Conservation (phyloP, 2,797 vertebrate species). For the Neosalanx taihuensis region DNA sequence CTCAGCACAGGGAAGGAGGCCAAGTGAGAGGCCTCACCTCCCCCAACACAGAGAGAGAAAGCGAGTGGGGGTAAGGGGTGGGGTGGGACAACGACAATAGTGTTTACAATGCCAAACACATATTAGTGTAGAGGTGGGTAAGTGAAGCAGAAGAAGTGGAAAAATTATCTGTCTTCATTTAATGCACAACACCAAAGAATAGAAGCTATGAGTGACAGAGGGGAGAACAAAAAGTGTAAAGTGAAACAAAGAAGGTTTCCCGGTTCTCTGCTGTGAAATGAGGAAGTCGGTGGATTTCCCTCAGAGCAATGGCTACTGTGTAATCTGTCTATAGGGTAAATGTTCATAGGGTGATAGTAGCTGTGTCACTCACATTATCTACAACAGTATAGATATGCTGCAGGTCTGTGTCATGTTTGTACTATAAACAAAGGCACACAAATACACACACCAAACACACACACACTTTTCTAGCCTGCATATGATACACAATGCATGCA, state of each 20-base stretch:
- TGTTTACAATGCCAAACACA: background rate
- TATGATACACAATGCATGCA: background rate
- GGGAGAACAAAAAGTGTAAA: background rate
- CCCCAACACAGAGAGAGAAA: background rate
- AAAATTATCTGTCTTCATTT: too few species aligned
- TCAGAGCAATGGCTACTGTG: conserved; percentile 13
- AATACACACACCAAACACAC: conserved; percentile 1
- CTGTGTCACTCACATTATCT: conserved; percentile 1
- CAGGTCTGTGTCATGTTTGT: background rate
- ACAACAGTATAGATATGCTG: background rate
- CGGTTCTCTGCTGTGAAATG: conserved; percentile 5
- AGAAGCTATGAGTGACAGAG: background rate
- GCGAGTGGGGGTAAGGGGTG: background rate
- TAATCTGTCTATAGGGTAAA: conserved; percentile 19
- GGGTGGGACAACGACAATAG: background rate
- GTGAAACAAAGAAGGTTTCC: conserved; percentile 8
- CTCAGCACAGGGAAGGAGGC: background rate
- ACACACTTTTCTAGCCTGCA: background rate
- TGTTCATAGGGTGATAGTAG: background rate
- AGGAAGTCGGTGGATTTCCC: background rate
- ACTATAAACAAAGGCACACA: background rate
- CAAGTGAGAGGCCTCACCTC: background rate
- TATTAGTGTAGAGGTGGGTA: background rate
- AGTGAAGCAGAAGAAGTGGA: background rate
- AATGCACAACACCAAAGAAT: too few species aligned